A percentile compares a stretch with the other conserved stretches of the same genome.
Conservation (phyloP, 2,888 invertebrate genomes). For the Cheilosia scutellata region DNA sequence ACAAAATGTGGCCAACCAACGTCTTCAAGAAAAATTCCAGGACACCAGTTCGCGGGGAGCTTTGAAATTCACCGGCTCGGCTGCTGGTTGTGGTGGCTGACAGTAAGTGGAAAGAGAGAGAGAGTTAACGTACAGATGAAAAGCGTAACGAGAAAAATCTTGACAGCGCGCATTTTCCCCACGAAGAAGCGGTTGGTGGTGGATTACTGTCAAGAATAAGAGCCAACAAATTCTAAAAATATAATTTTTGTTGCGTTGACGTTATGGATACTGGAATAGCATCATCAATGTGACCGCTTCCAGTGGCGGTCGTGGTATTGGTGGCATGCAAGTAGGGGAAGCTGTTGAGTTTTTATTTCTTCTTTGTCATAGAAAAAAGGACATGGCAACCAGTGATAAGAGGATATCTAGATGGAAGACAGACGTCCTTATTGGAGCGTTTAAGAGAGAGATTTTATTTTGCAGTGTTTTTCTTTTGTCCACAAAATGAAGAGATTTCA, state of each 20-base stretch:
- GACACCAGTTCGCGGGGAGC: slow-evolving; percentile 8
- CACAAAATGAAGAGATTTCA: slow-evolving; percentile 21
- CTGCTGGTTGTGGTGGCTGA: not conserved
- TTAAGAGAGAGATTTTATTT: slow-evolving; percentile 46
- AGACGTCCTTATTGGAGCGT: not conserved
- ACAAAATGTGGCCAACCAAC: slow-evolving; percentile 63
- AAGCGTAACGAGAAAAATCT: slow-evolving; percentile 44
- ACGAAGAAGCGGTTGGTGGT: slow-evolving; percentile 22
- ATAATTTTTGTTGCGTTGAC: slow-evolving; percentile 24
- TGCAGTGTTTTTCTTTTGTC: not conserved
- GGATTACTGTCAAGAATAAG: slow-evolving; percentile 7
- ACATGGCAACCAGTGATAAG: slow-evolving; percentile 19
- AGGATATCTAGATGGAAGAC: not conserved
- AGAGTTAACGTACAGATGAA: slow-evolving; percentile 23
- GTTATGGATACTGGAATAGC: slow-evolving; percentile 39
- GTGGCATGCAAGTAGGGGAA: slow-evolving; percentile 30
- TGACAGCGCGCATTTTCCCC: slow-evolving; percentile 55
- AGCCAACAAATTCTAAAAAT: slow-evolving; percentile 20
- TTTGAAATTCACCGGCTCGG: not conserved
- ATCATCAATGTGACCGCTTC: slow-evolving; percentile 33
- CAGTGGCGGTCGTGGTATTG: slow-evolving; percentile 32
- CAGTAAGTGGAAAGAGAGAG: slow-evolving; percentile 29
- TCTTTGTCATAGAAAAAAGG: not conserved
- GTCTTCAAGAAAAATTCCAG: slow-evolving; percentile 50
- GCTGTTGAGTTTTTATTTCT: not conserved